These are phyloP conservation scores for Egretta garzetta DNA, from an alignment of 2,113 vertebrate genomes.

Conservation along the genomic window DNA sequence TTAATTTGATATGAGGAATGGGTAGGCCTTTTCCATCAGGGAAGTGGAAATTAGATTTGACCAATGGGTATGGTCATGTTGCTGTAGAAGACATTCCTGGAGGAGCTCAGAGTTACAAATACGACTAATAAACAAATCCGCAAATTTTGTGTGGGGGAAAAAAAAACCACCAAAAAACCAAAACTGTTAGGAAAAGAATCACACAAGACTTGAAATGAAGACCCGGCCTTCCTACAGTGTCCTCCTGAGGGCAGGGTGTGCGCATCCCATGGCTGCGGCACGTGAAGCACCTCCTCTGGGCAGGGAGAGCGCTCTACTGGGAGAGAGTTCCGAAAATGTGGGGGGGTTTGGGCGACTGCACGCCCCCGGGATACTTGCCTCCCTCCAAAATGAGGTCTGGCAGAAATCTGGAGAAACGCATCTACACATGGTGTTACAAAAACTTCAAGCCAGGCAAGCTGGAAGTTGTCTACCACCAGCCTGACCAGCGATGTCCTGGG, in stretches of 20 bases:
- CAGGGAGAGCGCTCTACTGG: too few relatives aligned
- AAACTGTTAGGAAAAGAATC: fast-evolving
- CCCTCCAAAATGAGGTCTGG: background rate
- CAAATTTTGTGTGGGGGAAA: background rate
- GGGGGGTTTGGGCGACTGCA: fast-evolving
- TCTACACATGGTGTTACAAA: fast-evolving
- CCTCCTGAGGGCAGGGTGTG: fast-evolving
- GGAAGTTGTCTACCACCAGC: background rate
- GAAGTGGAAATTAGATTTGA: background rate
- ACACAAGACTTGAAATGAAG: background rate
- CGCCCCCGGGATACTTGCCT: fast-evolving
- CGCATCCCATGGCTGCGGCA: fast-evolving
- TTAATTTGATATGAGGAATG: background rate
- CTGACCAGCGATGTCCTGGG: background rate
- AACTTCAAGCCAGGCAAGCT: background rate
- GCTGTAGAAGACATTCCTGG: background rate
- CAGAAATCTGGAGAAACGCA: background rate
- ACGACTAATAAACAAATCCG: fast-evolving
- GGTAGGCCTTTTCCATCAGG: background rate
- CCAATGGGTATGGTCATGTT: fast-evolving
- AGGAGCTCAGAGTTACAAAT: background rate
- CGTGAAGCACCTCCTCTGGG: fast-evolving
- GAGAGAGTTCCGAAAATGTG: fast-evolving
- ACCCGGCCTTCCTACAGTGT: background rate
- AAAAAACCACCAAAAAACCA: too few relatives aligned